Evolutionary conservation across 2,888 invertebrate species (phyloP), one percentile per base, ranked within the genome.

Genomic region (Chloroclystis v-ata): DNA sequence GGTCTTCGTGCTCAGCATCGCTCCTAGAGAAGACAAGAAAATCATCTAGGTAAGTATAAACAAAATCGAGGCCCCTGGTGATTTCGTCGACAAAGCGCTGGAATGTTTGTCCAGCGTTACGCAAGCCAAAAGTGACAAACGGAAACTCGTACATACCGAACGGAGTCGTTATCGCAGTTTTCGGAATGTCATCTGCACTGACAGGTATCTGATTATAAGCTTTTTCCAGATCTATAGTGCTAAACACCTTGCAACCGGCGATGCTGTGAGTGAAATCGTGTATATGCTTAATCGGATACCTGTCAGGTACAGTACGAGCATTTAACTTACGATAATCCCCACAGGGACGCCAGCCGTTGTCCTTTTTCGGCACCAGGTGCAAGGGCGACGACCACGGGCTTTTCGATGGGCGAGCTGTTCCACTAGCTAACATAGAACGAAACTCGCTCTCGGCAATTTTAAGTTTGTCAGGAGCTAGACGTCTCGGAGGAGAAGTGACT

Each of bases 171-270:
- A n/a, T n/a, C n/a, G n/a, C n/a, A n/a, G n/a, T n/a, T n/a, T n/a
- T n/a, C n/a, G n/a, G n/a, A n/a, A n/a, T n/a, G n/a, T n/a, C n/a
- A n/a, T n/a, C n/a, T n/a, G n/a, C n/a, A n/a, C n/a, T n/a, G n/a
- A n/a, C n/a, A n/a, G 74, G 76, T 5, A 85, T 74, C 37, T 79
- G 75, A 41, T 74, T 58, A 47, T 69, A 86, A 0, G 74, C 77
- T 37, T 61, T 56, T 1, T 54, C 54, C 4, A 61, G 28, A 52
- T 37, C 24, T 13, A 38, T 49, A 49, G 28, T 61, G 47, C 8
- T 54, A 47, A 13, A 63, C 45, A 42, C 51, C 43, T 4, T 47
- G 13, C 28, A 42, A 7, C 37, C 37, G n/a, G 42, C 14, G 0
- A 49, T 10, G 14, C 25, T 42, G 4, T 43, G 45, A 2, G 45